Evolutionary conservation across 1,140 invertebrate species (phyloP), one percentile per base, ranked within the genome.

Genomic region (Capitella teleta): DNA sequence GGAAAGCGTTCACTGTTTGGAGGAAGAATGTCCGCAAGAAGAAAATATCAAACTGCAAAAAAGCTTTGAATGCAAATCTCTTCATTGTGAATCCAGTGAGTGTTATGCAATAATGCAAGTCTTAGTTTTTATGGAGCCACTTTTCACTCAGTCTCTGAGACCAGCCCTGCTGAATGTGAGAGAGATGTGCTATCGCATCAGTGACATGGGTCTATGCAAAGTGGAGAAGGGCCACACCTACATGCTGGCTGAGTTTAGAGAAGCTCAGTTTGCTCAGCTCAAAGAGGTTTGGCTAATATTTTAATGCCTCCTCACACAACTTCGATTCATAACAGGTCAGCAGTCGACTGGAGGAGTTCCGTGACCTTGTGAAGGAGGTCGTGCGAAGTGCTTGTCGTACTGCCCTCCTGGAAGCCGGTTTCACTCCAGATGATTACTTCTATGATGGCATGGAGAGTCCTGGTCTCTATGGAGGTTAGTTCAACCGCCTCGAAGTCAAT

Each of bases 1-100:
- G 86, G 85, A 88, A 87, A 67, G 79, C 82, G 0, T 87, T 88
- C 64, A 83, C 81, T 58, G 76, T 83, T 0, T 89, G 86, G 86
- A 73, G 78, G 32, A 84, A 84, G 60, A 81, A 79, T n/a, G 78
- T 88, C 16, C 70, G 78, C 23, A 80, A 77, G 54, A 76, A 77
- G 30, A 88, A 86, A 66, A 78, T 81, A 40, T 73, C 63, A 34
- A 64, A 68, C 6, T 78, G 79, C 0, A 77, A 76, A 14, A 77
- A 74, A 36, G 68, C 71, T 50, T 60, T 90, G 0, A 70, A 77
- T 14, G 76, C 81, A 28, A 79, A 82, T 62, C 68, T 87, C 3
- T 87, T 87, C 54, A 78, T 82, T 51, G 77, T 81, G 0, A 83
- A 86, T 57, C 76, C 78, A 25, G 70, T 72, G 58, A 67, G 60